phyloP scores from a whole-genome alignment of 2,888 invertebrate species.

The Mesorhabditis sp. region DNA sequence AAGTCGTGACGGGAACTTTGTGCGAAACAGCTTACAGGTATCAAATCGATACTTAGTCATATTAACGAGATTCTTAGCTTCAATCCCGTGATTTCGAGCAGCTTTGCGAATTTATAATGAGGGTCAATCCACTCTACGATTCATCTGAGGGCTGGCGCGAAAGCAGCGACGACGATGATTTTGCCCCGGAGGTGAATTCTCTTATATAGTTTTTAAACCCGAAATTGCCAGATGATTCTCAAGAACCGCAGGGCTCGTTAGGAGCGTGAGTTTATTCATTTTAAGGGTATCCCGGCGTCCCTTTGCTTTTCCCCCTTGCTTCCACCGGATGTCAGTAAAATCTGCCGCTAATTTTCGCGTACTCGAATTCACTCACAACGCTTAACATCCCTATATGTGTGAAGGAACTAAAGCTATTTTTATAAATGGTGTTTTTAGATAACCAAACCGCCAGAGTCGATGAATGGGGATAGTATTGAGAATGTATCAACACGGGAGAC shows the following conservation, averaged over 20 bases:
- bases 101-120: conserved; percentile 55
- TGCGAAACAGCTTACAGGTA: conserved; percentile 46
- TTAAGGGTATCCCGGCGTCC: neutral
- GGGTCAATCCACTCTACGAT: conserved; percentile 52
- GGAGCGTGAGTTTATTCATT: neutral
- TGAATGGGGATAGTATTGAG: neutral
- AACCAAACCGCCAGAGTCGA: neutral
- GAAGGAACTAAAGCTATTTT: too few species aligned
- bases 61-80: conserved; percentile 12
- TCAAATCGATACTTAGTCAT: neutral
- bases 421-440: neutral
- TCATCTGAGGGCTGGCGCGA: conserved; percentile 55
- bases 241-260: conserved; percentile 4
- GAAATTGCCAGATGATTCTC: neutral
- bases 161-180: conserved; percentile 48
- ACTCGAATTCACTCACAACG: too few species aligned
- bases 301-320: too few species aligned
- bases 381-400: too few species aligned
- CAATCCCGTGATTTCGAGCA: conserved; percentile 48
- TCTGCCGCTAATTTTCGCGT: too few species aligned
- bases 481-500: conserved; percentile 25
- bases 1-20: conserved; percentile 46
- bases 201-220: neutral
- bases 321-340: too few species aligned
- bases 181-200: conserved; percentile 24